Conservation (phyloP, 2,888 invertebrate genomes). For the Nomada ferruginata region DNA sequence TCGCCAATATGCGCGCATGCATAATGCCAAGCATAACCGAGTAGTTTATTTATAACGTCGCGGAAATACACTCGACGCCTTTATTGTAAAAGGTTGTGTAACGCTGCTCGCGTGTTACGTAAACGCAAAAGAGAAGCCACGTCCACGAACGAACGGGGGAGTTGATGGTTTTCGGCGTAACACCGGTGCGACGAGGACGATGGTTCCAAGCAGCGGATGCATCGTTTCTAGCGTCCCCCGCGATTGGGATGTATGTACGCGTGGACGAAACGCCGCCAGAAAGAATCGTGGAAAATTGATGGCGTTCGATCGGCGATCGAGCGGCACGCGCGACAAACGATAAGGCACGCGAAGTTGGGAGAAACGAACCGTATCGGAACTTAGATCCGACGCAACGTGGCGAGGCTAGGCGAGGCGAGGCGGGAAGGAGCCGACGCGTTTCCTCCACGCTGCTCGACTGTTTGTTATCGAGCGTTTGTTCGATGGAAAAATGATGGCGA, state of each 20-base stretch:
- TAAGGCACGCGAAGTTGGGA: too few relatives aligned
- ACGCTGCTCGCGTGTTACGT: slow-evolving; percentile 60
- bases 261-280: too few relatives aligned
- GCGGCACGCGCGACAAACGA: too few relatives aligned
- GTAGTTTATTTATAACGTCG: slow-evolving; percentile 81
- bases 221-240: too few relatives aligned
- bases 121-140: slow-evolving; percentile 46
- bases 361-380: too few relatives aligned
- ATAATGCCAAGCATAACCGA: slow-evolving; percentile 80
- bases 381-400: too few relatives aligned
- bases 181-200: neutral
- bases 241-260: too few relatives aligned
- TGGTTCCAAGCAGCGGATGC: neutral
- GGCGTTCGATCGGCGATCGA: too few relatives aligned
- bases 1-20: slow-evolving; percentile 75
- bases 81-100: slow-evolving; percentile 79
- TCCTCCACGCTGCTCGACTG: neutral
- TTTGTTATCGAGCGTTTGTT: neutral
- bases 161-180: slow-evolving; percentile 2
- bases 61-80: slow-evolving; percentile 77
- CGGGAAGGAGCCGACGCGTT: neutral
- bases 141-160: slow-evolving; percentile 14
- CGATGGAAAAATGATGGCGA: slow-evolving; percentile 10
- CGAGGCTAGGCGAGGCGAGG: neutral
- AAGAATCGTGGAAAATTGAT: too few relatives aligned